A percentile compares a stretch with the other conserved stretches of the same genome.
These are phyloP conservation scores for Alaudala cheleensis DNA, from an alignment of 2,113 vertebrate species.

Conservation along the genomic window DNA sequence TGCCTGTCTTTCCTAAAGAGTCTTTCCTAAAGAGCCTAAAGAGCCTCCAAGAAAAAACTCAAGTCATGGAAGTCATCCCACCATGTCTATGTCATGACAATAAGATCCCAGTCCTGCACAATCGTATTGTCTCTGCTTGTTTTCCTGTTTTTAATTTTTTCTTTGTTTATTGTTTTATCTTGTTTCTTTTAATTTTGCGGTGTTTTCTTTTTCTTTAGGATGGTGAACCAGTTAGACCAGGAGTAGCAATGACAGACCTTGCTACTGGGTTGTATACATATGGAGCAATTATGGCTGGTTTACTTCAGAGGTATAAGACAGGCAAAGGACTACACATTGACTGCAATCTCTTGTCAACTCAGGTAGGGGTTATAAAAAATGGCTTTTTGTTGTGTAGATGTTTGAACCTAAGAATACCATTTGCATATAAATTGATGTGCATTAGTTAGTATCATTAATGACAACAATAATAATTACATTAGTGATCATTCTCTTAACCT, in stretches of 20 bases:
- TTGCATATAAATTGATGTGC: not conserved
- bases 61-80: not conserved
- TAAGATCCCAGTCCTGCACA: not conserved
- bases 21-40: not conserved
- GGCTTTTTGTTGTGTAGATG: not conserved
- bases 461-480: not conserved
- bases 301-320: conserved; percentile 85
- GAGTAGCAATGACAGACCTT: conserved; percentile 96
- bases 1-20: not conserved
- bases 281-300: conserved; percentile 90
- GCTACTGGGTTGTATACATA: conserved; percentile 89
- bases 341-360: conserved; percentile 93
- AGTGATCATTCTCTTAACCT: not conserved
- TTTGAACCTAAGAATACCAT: not conserved
- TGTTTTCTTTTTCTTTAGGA: conserved; percentile 67
- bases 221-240: conserved; percentile 89
- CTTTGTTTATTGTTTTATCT: not conserved
- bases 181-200: not conserved
- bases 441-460: not conserved
- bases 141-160: not conserved
- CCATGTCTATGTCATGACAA: not conserved
- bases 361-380: conserved; percentile 74
- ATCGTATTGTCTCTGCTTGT: not conserved
- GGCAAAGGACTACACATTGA: conserved; percentile 88
- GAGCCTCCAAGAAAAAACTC: not conserved